Conservation (phyloP, 2,113 vertebrate genomes). For the Pelobates fuscus region DNA sequence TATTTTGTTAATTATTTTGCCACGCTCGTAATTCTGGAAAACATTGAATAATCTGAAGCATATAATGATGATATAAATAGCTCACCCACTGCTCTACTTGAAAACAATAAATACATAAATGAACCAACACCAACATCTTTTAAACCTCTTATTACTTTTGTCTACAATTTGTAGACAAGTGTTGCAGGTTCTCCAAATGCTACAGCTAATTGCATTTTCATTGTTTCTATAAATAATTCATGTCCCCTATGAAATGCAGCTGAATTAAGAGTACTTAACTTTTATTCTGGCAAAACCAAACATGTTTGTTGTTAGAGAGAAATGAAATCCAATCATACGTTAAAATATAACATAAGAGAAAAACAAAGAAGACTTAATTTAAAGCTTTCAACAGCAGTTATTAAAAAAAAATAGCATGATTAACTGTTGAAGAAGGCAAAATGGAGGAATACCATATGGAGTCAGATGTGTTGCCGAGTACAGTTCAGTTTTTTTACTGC, state of each 20-base stretch:
- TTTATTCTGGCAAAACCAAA: constrained; percentile 38
- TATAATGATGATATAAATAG: constrained; percentile 32
- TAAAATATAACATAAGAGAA: constrained; percentile 13
- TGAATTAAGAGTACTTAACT: constrained; percentile 45
- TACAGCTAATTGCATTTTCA: constrained; percentile 34
- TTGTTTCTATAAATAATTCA: constrained; percentile 46
- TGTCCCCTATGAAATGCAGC: constrained; percentile 38
- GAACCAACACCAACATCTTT: constrained; percentile 20
- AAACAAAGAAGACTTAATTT: constrained; percentile 6
- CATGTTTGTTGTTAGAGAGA: constrained; percentile 24
- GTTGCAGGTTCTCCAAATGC: constrained; percentile 28
- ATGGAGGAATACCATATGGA: constrained; percentile 55
- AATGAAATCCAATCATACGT: constrained; percentile 15
- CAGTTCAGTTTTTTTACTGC: constrained; percentile 41
- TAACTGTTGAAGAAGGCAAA: constrained; percentile 49
- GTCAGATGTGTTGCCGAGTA: constrained; percentile 14
- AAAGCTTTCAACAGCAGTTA: constrained; percentile 30
- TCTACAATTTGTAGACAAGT: constrained; percentile 38
- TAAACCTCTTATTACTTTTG: constrained; percentile 46
- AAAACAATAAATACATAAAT: neutral
- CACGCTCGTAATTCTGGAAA: neutral
- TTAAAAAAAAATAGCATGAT: constrained; percentile 27
- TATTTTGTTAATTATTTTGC: too few relatives aligned
- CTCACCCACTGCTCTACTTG: constrained; percentile 1
- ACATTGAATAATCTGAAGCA: constrained; percentile 7